These are phyloP conservation scores for Brachyalestes nurse DNA, from an alignment of 2,797 vertebrate species.

Conservation along the genomic window DNA sequence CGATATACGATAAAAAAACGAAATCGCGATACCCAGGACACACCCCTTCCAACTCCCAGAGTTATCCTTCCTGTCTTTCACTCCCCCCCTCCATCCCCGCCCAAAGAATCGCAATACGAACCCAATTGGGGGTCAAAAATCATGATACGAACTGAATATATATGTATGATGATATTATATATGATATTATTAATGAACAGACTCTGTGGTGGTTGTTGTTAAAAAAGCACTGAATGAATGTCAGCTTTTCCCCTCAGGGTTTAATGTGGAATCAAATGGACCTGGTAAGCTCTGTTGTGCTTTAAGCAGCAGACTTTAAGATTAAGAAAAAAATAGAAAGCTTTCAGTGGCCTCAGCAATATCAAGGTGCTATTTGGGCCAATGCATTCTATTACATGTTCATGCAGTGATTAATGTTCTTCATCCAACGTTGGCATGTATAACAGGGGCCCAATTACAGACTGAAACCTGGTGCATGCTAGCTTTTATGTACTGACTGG, in stretches of 20 bases:
- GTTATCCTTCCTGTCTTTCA: no score
- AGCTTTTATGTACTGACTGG: no score
- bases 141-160: no score
- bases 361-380: neutral
- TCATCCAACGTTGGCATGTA: neutral
- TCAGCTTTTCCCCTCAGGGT: slow-evolving; percentile 45
- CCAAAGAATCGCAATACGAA: no score
- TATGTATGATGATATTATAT: no score
- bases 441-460: neutral
- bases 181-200: neutral
- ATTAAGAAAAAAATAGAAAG: neutral
- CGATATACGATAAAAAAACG: no score
- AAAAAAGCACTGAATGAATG: slow-evolving; percentile 31
- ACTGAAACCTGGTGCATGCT: slow-evolving; percentile 4
- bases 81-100: no score
- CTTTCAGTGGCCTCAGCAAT: neutral
- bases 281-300: slow-evolving; percentile 41
- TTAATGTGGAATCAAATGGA: slow-evolving; percentile 44
- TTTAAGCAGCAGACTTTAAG: neutral
- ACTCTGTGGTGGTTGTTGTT: neutral
- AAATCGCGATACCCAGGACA: no score
- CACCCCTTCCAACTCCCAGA: no score
- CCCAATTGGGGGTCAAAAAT: no score
- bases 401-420: neutral
- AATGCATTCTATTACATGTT: neutral